Conservation (phyloP, 2,888 invertebrate genomes). For the Phymatocera aterrima region DNA sequence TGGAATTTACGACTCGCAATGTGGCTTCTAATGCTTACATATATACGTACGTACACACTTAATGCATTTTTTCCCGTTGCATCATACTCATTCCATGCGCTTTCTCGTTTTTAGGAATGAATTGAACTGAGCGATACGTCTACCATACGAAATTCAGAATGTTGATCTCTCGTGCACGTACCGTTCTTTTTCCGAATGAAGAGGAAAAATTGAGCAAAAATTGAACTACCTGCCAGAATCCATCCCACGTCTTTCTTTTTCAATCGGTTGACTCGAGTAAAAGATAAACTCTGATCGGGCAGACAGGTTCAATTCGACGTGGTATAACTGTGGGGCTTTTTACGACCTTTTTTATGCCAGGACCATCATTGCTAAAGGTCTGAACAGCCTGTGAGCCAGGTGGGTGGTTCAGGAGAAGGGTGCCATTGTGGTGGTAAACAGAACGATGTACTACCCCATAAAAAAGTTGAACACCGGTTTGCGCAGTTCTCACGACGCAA, state of each 20-base stretch:
- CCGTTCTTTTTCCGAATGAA: background rate
- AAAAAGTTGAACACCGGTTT: slow-evolving; percentile 10
- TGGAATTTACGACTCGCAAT: slow-evolving; percentile 28
- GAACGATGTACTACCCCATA: slow-evolving; percentile 9
- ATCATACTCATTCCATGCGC: background rate
- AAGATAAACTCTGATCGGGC: slow-evolving; percentile 12
- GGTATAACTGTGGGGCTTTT: slow-evolving; percentile 12
- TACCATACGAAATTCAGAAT: background rate
- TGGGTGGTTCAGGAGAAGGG: slow-evolving; percentile 4
- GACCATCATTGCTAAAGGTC: slow-evolving; percentile 1
- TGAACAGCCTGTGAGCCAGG: background rate
- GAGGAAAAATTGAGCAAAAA: background rate
- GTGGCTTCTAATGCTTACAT: slow-evolving; percentile 25
- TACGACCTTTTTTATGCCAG: slow-evolving; percentile 20
- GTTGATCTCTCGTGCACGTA: background rate
- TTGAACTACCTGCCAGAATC: background rate
- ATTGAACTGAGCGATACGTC: background rate
- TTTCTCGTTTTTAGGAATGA: background rate
- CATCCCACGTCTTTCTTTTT: background rate
- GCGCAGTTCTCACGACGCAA: background rate
- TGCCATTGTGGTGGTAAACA: slow-evolving; percentile 5
- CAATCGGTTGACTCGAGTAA: background rate
- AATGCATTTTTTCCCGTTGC: slow-evolving; percentile 22
- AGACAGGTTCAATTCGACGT: slow-evolving; percentile 7
- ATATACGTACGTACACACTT: background rate